Evolutionary conservation across 2,113 vertebrate genomes (phyloP), one percentile per base, ranked within the genome.

Genomic region (Benitochromis conjunctus): DNA sequence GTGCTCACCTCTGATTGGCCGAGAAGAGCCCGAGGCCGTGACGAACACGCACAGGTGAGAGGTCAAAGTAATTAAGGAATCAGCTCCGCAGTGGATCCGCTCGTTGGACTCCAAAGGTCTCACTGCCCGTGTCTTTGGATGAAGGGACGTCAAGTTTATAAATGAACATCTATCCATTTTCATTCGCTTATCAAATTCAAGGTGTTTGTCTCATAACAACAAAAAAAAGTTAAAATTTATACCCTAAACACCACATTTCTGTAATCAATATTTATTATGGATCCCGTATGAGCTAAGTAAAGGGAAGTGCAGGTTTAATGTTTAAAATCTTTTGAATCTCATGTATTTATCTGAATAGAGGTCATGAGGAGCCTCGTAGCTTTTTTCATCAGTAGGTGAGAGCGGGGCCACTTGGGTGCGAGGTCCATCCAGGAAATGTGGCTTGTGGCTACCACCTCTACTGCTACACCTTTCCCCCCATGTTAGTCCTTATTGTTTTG

Each of bases 1-100:
- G 12, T 14, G 6, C 16, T 51, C 9, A 16, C 58, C 2, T 46
- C 74, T 79, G 79, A 92, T 90, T 91, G 91, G 89, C 53, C 64
- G 41, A 87, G 4, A 18, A 2, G 7, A 69, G 76, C 82, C 26
- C 24, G 53, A 82, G 80, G 43, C 82, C 19, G 48, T 1, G 3
- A 26, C 3, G 24, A 71, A 53, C 26, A 34, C 9, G 5, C 90
- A 8, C 91, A 92, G 53, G 71, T 89, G 88, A 66, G 13, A 58
- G 29, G 18, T 4, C 19, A 21, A 24, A 71, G 14, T 51, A 82
- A 78, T 86, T 55, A 21, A 16, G 7, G 5, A 54, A 43, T 55
- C 41, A 4, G 21, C 10, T 21, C 4, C 6, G 4, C 29, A 0
- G 14, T 48, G 36, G 36, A 24, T 64, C 31, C 0, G 11, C 64